Conservation (phyloP, 2,888 invertebrate species). For the Brenthis daphne region DNA sequence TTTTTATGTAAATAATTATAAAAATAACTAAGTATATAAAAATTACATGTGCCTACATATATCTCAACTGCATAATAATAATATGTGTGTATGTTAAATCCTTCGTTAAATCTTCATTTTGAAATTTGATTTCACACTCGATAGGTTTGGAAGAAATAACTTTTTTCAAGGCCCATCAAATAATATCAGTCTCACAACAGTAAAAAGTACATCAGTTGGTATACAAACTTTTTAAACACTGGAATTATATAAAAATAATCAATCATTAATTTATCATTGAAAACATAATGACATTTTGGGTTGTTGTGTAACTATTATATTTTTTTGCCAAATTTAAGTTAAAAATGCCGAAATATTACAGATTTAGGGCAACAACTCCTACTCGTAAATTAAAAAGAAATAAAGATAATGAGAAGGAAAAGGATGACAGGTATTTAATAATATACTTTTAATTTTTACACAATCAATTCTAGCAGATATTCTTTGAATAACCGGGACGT, state of each 20-base stretch:
- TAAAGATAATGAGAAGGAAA: slow-evolving; percentile 55
- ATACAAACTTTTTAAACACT: not conserved
- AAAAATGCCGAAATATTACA: slow-evolving; percentile 76
- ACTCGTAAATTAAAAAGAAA: slow-evolving; percentile 58
- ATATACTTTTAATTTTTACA: not conserved
- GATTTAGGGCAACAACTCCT: slow-evolving; percentile 68
- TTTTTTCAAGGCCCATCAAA: too few relatives aligned
- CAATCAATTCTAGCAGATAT: too few relatives aligned
- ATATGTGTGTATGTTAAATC: too few relatives aligned
- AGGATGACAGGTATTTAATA: slow-evolving; percentile 44
- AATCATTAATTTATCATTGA: slow-evolving; percentile 10
- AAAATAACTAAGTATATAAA: too few relatives aligned
- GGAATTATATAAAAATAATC: slow-evolving; percentile 4
- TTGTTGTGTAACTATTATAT: slow-evolving; percentile 34
- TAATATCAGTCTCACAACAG: too few relatives aligned
- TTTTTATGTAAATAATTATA: too few relatives aligned
- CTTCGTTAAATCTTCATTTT: too few relatives aligned
- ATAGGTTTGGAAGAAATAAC: too few relatives aligned
- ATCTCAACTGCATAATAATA: not conserved
- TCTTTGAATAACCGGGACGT: too few relatives aligned
- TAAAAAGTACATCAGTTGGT: not conserved
- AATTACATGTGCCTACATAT: too few relatives aligned
- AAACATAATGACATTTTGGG: slow-evolving; percentile 50
- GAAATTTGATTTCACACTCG: not conserved
- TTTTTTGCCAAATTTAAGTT: slow-evolving; percentile 64